Evolutionary conservation across 2,888 invertebrate species (phyloP).

Genomic region (Salticus scenicus): DNA sequence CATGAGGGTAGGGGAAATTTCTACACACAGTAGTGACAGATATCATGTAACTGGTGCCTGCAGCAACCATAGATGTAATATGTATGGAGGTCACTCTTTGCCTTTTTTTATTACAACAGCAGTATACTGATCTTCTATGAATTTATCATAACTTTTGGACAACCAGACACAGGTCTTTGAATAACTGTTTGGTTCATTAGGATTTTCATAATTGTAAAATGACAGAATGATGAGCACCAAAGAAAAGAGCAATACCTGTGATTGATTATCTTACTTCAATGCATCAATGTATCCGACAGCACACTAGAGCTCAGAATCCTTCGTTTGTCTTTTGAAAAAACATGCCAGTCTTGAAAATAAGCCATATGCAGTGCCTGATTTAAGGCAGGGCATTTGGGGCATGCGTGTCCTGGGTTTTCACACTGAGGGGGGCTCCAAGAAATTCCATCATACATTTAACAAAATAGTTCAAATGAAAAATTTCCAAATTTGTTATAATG

Average conservation of each 20-base stretch:
- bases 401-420: too few relatives aligned
- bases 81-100: not conserved
- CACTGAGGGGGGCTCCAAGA: too few relatives aligned
- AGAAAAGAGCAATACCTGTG: not conserved
- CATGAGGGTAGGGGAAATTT: too few relatives aligned
- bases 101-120: not conserved
- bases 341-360: too few relatives aligned
- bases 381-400: too few relatives aligned
- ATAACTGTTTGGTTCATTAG: not conserved
- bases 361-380: too few relatives aligned
- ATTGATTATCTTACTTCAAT: not conserved
- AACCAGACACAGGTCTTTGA: not conserved
- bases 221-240: not conserved
- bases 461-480: too few relatives aligned
- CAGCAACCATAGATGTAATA: slow-evolving; percentile 12
- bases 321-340: not conserved
- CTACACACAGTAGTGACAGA: slow-evolving; percentile 20
- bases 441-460: too few relatives aligned
- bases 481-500: too few relatives aligned
- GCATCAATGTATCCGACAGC: not conserved
- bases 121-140: not conserved
- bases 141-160: not conserved
- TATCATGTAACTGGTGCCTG: slow-evolving; percentile 4
- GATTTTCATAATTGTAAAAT: not conserved
- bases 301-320: not conserved